Evolutionary conservation across 2,113 vertebrate species (phyloP), one percentile per base, ranked within the genome.

Genomic region (Philantomba maxwellii): DNA sequence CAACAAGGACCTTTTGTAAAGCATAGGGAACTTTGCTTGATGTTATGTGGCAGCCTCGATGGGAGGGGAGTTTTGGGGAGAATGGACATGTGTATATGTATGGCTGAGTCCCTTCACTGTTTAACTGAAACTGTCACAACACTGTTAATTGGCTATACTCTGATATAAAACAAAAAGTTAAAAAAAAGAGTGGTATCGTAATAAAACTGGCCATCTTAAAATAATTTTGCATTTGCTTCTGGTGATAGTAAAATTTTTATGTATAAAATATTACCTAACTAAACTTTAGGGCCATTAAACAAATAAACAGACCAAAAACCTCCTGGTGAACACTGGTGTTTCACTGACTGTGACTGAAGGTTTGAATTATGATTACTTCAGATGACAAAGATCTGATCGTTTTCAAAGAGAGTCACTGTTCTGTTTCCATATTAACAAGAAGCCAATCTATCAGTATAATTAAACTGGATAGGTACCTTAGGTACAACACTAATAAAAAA

Each of bases 371-470:
- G 87, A 26, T 80, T 85, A 83, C 14, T 93, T 30, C 1, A 51
- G 39, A 88, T 51, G 78, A 86, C 3, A 89, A 95, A 84, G 85
- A 39, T n/a, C 57, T 45, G 62, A 70, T 53, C 15, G 3, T 73
- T 92, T 96, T 84, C 81, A 91, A 19, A 45, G 87, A 83, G 4
- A 53, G 33, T 55, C 62, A 53, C 6, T 60, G n/a, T 47, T n/a
- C 84, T 86, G 45, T 45, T 80, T 43, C 49, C 82, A 30, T 12
- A 39, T 83, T 95, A 88, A 96, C 97, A 93, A 92, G 45, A 96
- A 70, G 86, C 17, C 55, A 95, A 36, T 45, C 43, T 45, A 45
- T 60, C 39, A 96, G 75, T 64, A 47, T 30, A 91, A 97, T 43
- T 70, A 97, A 88, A 1, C 0, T 75, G 9, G 43, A 0, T 7